A percentile compares a stretch with the other conserved stretches of the same genome.
Conservation (phyloP, 1,140 invertebrate species). For the Leptopilina boulardi region DNA sequence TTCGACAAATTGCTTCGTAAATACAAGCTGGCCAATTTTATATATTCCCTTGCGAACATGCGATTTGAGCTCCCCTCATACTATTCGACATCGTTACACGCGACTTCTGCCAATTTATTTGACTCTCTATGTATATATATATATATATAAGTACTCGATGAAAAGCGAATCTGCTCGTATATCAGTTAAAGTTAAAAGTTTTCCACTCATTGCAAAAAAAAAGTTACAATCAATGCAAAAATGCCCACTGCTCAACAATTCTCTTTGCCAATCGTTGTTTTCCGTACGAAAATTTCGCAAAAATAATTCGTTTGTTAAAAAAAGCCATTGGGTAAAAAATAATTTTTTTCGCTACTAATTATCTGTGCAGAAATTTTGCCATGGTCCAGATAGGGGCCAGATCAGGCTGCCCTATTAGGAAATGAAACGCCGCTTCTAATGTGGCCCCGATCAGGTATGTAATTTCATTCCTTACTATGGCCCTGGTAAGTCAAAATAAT, state of each 20-base stretch:
- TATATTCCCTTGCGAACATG: slow-evolving; percentile 24
- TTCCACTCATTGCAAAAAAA: not conserved
- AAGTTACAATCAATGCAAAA: not conserved
- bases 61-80: slow-evolving; percentile 21
- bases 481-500: too few relatives aligned
- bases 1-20: slow-evolving; percentile 28
- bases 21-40: slow-evolving; percentile 25
- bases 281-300: too few relatives aligned
- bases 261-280: not conserved
- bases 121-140: too few relatives aligned
- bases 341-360: too few relatives aligned
- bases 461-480: too few relatives aligned
- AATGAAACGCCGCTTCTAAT: too few relatives aligned
- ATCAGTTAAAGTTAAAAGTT: slow-evolving; percentile 5
- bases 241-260: not conserved
- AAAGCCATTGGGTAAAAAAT: too few relatives aligned
- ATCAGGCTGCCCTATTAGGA: too few relatives aligned
- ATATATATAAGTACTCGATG: not conserved
- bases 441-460: too few relatives aligned
- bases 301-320: too few relatives aligned
- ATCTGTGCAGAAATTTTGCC: too few relatives aligned
- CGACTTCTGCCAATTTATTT: slow-evolving; percentile 19
- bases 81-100: slow-evolving; percentile 13
- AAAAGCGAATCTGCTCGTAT: not conserved
- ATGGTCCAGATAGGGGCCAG: too few relatives aligned